A percentile compares a stretch with the other conserved stretches of the same genome.
Evolutionary conservation across 35 echinoderm and acorn worm species (phyloP).

Genomic region (Ptychodera flava): DNA sequence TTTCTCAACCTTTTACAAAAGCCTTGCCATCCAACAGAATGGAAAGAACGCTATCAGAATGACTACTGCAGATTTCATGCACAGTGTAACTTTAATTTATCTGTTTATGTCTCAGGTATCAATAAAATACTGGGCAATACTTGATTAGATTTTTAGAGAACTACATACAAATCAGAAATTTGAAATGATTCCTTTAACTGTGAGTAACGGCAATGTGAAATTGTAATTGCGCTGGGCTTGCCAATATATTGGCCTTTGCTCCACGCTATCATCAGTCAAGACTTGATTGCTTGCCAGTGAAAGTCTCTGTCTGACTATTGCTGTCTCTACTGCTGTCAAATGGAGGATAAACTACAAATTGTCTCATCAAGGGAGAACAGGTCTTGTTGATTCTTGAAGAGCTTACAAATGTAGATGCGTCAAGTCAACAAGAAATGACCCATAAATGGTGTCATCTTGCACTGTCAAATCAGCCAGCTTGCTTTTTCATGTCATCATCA

Average conservation of each 20-base stretch:
- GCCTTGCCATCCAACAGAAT: too few species aligned
- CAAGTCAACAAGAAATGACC: too few species aligned
- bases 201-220: not conserved
- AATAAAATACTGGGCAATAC: too few species aligned
- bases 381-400: not conserved
- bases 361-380: not conserved
- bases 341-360: slow-evolving; percentile 1
- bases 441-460: not conserved
- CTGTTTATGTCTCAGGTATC: too few species aligned
- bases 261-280: not conserved
- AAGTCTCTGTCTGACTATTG: not conserved
- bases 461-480: too few species aligned
- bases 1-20: too few species aligned
- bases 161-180: not conserved
- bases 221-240: not conserved
- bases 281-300: not conserved
- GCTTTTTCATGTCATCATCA: too few species aligned
- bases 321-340: not conserved
- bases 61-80: too few species aligned
- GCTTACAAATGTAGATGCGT: too few species aligned
- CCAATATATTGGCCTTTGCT: not conserved
- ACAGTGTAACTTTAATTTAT: too few species aligned
- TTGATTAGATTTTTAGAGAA: not conserved
- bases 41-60: too few species aligned
- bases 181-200: not conserved